Percentiles rank a stretch among this genome's conserved stretches.
Conservation (phyloP, 2,113 vertebrate species). For the Atlantisia rogersi region DNA sequence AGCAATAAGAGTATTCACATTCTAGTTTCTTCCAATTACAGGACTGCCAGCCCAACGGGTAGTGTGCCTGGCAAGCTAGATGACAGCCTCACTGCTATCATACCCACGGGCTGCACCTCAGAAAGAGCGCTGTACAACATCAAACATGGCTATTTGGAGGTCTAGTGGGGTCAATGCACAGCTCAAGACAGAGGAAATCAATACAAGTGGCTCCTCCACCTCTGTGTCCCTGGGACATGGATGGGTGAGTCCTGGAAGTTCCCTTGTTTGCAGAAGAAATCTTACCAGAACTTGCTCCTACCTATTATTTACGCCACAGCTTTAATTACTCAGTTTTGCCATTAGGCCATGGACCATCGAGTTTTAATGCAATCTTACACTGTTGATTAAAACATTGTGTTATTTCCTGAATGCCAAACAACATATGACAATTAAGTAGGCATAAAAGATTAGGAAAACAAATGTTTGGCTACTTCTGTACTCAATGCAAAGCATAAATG, state of each 20-base stretch:
- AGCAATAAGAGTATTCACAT: neutral
- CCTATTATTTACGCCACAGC: neutral
- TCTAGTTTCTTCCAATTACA: neutral
- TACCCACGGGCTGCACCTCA: neutral
- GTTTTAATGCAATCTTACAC: slow-evolving; percentile 60
- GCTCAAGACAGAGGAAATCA: neutral
- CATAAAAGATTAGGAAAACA: slow-evolving; percentile 53
- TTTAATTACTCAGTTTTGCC: slow-evolving; percentile 35
- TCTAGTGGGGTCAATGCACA: neutral
- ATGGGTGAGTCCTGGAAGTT: neutral
- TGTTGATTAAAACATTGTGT: slow-evolving; percentile 66
- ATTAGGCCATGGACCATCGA: slow-evolving; percentile 63
- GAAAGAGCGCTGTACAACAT: neutral
- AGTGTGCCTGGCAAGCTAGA: neutral
- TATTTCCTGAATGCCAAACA: slow-evolving; percentile 72
- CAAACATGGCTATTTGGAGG: neutral
- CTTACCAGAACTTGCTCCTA: slow-evolving; percentile 23
- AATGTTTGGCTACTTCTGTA: slow-evolving; percentile 10
- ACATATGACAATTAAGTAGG: slow-evolving; percentile 62
- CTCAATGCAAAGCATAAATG: neutral
- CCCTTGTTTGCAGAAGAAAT: slow-evolving; percentile 42
- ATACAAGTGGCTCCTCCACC: neutral
- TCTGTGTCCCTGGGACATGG: neutral
- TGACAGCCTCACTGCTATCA: neutral
- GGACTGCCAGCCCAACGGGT: neutral